Base-by-base conservation (phyloP, 2,888 invertebrate species). In the Scaptomyza cyrtandrae region DNA sequence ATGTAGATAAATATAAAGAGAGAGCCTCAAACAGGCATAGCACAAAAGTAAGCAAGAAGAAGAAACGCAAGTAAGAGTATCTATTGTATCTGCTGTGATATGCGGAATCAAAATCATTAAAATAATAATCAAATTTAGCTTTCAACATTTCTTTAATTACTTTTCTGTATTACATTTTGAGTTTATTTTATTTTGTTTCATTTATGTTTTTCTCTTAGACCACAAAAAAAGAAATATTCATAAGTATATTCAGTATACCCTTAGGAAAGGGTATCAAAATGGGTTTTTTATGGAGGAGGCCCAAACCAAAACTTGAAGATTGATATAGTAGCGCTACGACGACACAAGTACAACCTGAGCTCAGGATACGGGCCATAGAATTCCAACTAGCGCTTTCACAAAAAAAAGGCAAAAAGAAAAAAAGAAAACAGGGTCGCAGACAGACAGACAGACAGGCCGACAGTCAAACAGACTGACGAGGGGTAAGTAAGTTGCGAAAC, bases 391-490 rank as follows among this genome's bases (percentile, higher is more conserved):
- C 16, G 44, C 24, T 33, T 4, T 19, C 19, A 6, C 27, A 27
- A 27, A 45, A 27, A 45, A 24, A 44, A 0, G 4, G 13, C 13
- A 35, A 35, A 35, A 37, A 37, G 13, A 13, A 2, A 13, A 37
- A 37, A 24, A 13, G n/a, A 68, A 61, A 75, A 76, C 77, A 76
- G 75, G 77, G 77, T 76, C 77, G 69, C 63, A 71, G 75, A 59
- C 75, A 55, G 39, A 13, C 27, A 49, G 48, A 16, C 33, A 35
- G 35, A 24, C 24, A 55, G n/a, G n/a, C n/a, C n/a, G 67, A 71
- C 68, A 76, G 75, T 68, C 57, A 67, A 75, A 56, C 58, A 55
- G 44, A 24, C 31, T 45, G 59, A 6, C 50, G 10, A n/a, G 16
- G 45, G 27, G 24, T 58, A 56, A 39, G 60, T 45, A 50, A 67